phyloP scores from a whole-genome alignment of 2,888 invertebrate genomes.

The Dryococelus australis region DNA sequence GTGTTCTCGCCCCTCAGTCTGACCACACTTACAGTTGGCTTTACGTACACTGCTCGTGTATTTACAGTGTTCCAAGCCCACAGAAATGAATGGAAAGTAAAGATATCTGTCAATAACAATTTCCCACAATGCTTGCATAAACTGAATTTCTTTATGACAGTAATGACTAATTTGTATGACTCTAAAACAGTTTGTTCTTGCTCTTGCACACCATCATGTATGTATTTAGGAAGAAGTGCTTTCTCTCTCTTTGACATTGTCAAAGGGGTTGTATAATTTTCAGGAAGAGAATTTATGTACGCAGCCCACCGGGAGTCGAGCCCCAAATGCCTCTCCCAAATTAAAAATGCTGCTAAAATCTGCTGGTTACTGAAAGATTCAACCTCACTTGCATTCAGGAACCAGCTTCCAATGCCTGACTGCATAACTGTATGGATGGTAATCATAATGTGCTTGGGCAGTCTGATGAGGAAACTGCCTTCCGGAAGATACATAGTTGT shows the following conservation, averaged over 20 bases:
- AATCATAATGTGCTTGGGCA: neutral
- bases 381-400: neutral
- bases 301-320: neutral
- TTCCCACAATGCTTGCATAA: neutral
- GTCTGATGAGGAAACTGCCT: neutral
- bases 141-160: neutral
- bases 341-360: neutral
- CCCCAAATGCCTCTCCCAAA: neutral
- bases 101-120: neutral
- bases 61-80: neutral
- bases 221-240: neutral
- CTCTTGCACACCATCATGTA: neutral
- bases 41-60: neutral
- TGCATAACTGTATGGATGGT: neutral
- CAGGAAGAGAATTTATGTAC: neutral
- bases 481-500: neutral
- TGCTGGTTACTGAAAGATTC: neutral
- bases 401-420: neutral
- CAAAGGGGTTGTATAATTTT: neutral
- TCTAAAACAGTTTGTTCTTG: neutral
- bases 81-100: neutral
- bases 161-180: neutral
- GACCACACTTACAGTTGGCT: neutral
- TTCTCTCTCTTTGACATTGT: neutral
- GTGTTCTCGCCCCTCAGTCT: neutral